Conservation (phyloP, 1,140 invertebrate genomes). For the Caenorhabditis brenneri region DNA sequence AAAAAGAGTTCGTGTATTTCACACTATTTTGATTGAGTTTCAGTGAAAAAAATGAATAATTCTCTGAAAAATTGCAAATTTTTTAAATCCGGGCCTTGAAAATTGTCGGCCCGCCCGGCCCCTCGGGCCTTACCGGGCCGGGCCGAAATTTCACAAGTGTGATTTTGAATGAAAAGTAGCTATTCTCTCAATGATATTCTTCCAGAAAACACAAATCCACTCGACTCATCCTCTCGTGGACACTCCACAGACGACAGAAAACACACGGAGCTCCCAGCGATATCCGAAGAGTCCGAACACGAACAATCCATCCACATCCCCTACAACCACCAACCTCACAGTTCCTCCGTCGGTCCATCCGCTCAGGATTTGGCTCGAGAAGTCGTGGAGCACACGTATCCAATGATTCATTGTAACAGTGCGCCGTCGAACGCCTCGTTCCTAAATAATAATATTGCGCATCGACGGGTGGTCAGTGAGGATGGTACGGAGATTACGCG, state of each 20-base stretch:
- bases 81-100: too few species aligned
- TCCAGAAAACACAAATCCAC: slow-evolving; percentile 18
- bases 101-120: too few species aligned
- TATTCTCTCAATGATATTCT: too few species aligned
- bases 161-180: too few species aligned
- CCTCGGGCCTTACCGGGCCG: too few species aligned
- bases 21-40: too few species aligned
- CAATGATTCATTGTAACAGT: slow-evolving; percentile 31
- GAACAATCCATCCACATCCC: slow-evolving; percentile 34
- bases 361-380: neutral
- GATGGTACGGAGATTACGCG: slow-evolving; percentile 5
- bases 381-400: slow-evolving; percentile 9
- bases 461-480: slow-evolving; percentile 1
- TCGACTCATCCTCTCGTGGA: neutral
- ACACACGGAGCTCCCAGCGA: slow-evolving; percentile 2
- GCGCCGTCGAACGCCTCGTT: neutral
- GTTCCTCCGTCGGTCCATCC: neutral
- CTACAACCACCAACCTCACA: neutral
- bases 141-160: too few species aligned
- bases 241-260: slow-evolving; percentile 8
- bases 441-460: neutral
- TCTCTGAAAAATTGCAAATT: too few species aligned
- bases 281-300: slow-evolving; percentile 14
- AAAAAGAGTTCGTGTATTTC: too few species aligned
- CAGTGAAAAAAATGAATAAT: too few species aligned